Percentiles rank a stretch among this genome's conserved stretches.
phyloP scores from a whole-genome alignment of 2,797 vertebrate species.

The Channallabes apus region DNA sequence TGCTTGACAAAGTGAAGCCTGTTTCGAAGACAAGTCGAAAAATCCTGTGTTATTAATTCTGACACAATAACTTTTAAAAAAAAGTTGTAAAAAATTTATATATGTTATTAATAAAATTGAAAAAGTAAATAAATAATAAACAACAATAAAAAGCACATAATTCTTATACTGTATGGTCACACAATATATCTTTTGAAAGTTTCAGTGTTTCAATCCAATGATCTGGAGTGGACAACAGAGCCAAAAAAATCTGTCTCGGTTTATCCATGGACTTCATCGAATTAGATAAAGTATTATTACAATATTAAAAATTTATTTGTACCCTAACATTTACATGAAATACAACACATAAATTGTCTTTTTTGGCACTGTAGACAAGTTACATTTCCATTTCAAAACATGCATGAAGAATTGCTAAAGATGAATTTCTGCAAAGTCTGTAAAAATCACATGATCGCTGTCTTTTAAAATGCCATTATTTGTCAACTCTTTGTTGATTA shows the following conservation, averaged over 20 bases:
- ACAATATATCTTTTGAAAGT: not conserved
- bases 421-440: too few relatives aligned
- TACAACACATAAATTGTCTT: too few relatives aligned
- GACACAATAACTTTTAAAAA: not conserved
- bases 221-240: not conserved
- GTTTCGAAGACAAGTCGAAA: not conserved
- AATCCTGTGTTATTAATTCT: not conserved
- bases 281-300: not conserved
- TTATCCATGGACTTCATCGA: not conserved
- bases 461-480: too few relatives aligned
- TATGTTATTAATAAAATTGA: too few relatives aligned
- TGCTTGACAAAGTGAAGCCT: not conserved
- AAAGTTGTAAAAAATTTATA: too few relatives aligned
- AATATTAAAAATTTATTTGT: not conserved
- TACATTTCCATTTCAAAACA: too few relatives aligned
- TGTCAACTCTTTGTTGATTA: too few relatives aligned
- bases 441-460: too few relatives aligned
- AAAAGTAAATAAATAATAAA: too few relatives aligned
- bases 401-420: too few relatives aligned
- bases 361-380: too few relatives aligned
- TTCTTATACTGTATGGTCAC: not conserved
- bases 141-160: not conserved
- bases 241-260: not conserved
- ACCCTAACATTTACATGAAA: too few relatives aligned
- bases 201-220: not conserved